Base-by-base conservation (phyloP, 1,140 invertebrate genomes). In the Cryptotermes secundus region DNA sequence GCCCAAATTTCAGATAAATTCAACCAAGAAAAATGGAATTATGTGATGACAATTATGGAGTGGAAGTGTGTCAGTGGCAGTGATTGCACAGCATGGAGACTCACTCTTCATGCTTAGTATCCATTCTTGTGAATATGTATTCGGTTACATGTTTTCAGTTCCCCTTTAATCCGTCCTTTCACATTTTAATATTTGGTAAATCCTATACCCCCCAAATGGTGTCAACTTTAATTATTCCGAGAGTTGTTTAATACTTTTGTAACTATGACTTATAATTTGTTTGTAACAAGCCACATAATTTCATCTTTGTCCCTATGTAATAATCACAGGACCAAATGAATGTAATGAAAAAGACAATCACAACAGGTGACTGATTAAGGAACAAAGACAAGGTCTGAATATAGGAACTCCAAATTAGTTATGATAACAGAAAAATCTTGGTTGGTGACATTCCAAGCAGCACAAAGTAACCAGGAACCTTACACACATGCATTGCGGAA, bases 371-470 rank as follows among this genome's bases (percentile, higher is more conserved):
- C n/a, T 34, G 31, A 59, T 14, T 82, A n/a, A 3, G 16, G 26
- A 34, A 82, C n/a, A 82, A 34, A 49, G 42, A 49, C n/a, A 34
- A 31, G 53, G 38, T 49, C 31, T 34, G 38, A 26, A 82, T 38
- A 34, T 34, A 49, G n/a, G 38, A 59, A 49, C n/a, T 49, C 42
- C 38, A 45, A 53, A 49, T 45, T 45, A 82, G 81, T 34, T 45
- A 14, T 49, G 31, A 82, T 16, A 12, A 82, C 6, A 49, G 59
- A 31, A 72, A 72, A n/a, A 9, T 72, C 26, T 72, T 82, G 81
- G 24, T 42, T 45, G 81, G 38, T 49, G 81, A 82, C 81, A 82
- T 82, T 82, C 81, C 81, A 59, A 49, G 81, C 81, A 72, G 59
- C 59, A 72, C 59, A 72, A n/a, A 72, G 26, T 31, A 72, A 72